A percentile compares a stretch with the other conserved stretches of the same genome.
These are phyloP conservation scores for Aphidius colemani DNA, from an alignment of 2,888 invertebrate genomes.

Conservation along the genomic window DNA sequence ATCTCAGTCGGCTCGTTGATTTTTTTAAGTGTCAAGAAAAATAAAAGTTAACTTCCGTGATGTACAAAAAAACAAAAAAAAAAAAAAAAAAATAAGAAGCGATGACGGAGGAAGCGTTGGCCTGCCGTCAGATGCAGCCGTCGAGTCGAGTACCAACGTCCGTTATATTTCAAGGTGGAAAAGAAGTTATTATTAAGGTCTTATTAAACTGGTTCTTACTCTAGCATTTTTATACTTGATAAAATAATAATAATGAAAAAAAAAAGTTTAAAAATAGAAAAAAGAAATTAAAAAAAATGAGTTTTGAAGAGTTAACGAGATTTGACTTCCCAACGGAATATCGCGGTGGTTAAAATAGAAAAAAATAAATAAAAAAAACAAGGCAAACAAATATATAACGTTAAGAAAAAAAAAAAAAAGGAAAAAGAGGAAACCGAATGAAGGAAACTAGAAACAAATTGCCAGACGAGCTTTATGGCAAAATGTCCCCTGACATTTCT, in stretches of 20 bases:
- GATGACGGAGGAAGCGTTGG: slow-evolving; percentile 27
- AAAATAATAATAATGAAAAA: slow-evolving; percentile 31
- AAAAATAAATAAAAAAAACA: slow-evolving; percentile 19
- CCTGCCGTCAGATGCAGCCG: slow-evolving; percentile 47
- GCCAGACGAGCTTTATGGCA: slow-evolving; percentile 18
- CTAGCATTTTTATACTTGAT: slow-evolving; percentile 20
- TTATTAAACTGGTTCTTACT: slow-evolving; percentile 51
- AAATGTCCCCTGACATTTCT: slow-evolving; percentile 21
- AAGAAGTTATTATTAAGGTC: slow-evolving; percentile 48
- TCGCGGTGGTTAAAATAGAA: slow-evolving; percentile 21
- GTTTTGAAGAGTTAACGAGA: slow-evolving; percentile 28
- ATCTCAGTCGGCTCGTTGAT: too few relatives aligned
- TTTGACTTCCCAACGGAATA: slow-evolving; percentile 34
- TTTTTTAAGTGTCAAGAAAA: slow-evolving; percentile 4
- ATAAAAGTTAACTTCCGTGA: slow-evolving; percentile 13
- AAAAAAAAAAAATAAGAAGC: slow-evolving; percentile 21
- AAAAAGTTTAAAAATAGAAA: slow-evolving; percentile 20
- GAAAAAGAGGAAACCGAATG: slow-evolving; percentile 20
- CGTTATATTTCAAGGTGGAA: slow-evolving; percentile 32
- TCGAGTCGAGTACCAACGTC: slow-evolving; percentile 32
- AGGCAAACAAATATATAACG: slow-evolving; percentile 24
- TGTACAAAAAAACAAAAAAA: slow-evolving; percentile 29
- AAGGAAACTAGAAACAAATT: slow-evolving; percentile 29
- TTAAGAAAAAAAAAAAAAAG: slow-evolving; percentile 5
- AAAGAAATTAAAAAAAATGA: slow-evolving; percentile 9